Evolutionary conservation across 2,888 invertebrate genomes (phyloP).

Genomic region (Caenorhabditis zanzibari): DNA sequence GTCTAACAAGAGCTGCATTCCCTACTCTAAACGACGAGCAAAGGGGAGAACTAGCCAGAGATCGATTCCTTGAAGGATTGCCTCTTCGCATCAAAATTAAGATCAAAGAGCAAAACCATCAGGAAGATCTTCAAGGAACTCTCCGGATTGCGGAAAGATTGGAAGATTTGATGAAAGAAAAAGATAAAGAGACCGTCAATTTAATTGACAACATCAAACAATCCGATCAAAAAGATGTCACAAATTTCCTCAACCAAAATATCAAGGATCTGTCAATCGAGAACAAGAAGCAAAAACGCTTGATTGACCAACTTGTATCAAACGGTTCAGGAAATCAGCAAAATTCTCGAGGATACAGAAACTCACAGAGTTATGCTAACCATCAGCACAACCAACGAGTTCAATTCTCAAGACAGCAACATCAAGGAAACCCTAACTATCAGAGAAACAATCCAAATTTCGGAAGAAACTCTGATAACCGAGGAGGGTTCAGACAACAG

Average conservation of each 20-base stretch:
- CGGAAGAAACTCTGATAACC: not conserved
- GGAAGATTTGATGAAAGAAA: not conserved
- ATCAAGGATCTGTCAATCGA: not conserved
- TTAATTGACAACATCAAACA: not conserved
- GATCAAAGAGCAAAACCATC: not conserved
- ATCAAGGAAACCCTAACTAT: not conserved
- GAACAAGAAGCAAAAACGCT: not conserved
- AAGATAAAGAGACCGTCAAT: slow-evolving; percentile 8
- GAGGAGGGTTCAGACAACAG: not conserved
- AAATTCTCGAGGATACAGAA: too few species aligned
- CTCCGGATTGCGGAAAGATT: not conserved
- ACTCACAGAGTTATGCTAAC: not conserved
- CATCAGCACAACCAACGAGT: not conserved
- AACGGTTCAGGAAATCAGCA: too few species aligned
- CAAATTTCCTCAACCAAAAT: not conserved
- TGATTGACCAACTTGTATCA: not conserved
- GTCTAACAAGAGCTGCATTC: not conserved
- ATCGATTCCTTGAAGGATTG: slow-evolving; percentile 5
- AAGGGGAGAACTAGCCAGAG: not conserved
- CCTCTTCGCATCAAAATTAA: not conserved
- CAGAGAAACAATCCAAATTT: not conserved
- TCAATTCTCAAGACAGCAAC: not conserved
- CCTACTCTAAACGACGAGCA: not conserved
- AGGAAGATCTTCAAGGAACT: not conserved
- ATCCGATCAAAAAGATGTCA: not conserved